Base-by-base conservation (phyloP, 2,888 invertebrate species). In the Lathronympha strigana region DNA sequence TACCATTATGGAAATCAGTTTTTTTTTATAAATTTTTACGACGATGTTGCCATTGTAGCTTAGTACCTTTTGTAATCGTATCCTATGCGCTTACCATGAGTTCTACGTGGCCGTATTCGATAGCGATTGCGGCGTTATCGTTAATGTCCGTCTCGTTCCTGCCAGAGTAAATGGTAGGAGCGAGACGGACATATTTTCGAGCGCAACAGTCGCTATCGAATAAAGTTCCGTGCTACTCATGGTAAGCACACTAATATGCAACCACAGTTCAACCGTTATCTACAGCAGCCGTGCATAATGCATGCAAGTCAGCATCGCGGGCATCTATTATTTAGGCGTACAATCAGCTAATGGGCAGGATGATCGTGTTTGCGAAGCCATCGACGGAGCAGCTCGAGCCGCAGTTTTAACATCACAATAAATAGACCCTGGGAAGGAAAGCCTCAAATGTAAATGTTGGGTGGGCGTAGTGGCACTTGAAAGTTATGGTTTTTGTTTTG, bases 291-390 rank as follows among this genome's bases (percentile, higher is more conserved):
- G 9, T 55, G 38, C 19, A 40, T 61, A 61, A 61, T 61, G 45
- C 25, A 62, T 45, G 43, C 43, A 61, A 40, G 38, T 21, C 33
- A 23, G 45, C 53, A 55, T 28, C 38, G 61, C 19, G 38, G n/a
- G n/a, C 36, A 62, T 61, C 43, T 62, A 62, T 55, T 62, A 62
- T 62, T 62, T 62, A 54, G 40, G 57, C 19, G 38, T 33, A 72
- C 74, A 88, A 89, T 88, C 85, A 83, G 76, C 75, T 88, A 88
- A 88, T 88, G 87, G 53, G 69, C 68, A 64, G 63, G 81, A 76
- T 78, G 73, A 83, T 80, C 79, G 68, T 88, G 79, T 89, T 88
- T 88, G 80, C 81, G 68, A 54, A 76, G 81, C 82, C 74, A 79
- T 89, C 79, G 71, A 80, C 64, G 31, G 60, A 36, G 76, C 68